Evolutionary conservation across 1,140 invertebrate species (phyloP).

Genomic region (Sinella curviseta): DNA sequence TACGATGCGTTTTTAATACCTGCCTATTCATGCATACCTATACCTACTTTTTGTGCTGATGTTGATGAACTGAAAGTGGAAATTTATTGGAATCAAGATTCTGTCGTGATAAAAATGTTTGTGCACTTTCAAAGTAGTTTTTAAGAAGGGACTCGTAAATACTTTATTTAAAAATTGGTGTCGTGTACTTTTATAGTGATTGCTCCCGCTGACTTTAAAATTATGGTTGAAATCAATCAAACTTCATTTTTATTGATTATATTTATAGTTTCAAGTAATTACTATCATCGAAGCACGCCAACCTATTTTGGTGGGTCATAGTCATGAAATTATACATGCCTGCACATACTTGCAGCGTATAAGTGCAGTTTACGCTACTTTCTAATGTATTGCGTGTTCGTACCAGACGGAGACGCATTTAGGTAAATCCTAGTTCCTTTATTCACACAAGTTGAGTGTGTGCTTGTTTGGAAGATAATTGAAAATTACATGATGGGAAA

Average conservation of each 20-base stretch:
- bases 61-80: neutral
- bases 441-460: too few species aligned
- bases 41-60: too few species aligned
- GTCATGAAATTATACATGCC: neutral
- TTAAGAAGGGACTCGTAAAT: neutral
- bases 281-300: neutral
- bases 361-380: neutral
- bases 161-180: neutral
- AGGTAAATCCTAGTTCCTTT: too few species aligned
- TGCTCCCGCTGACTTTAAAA: constrained; percentile 4
- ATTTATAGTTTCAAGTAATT: neutral
- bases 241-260: neutral
- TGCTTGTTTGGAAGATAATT: too few species aligned
- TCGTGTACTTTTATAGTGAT: neutral
- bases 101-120: constrained; percentile 1
- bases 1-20: neutral
- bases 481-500: too few species aligned
- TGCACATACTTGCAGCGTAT: too few species aligned
- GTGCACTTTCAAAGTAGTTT: too few species aligned
- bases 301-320: neutral
- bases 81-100: neutral
- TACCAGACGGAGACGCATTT: neutral
- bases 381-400: neutral
- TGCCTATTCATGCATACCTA: neutral
- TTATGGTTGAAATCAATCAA: constrained; percentile 7